Evolutionary conservation across 2,797 vertebrate species (phyloP).

Genomic region (Cercopithecus hamlyni): DNA sequence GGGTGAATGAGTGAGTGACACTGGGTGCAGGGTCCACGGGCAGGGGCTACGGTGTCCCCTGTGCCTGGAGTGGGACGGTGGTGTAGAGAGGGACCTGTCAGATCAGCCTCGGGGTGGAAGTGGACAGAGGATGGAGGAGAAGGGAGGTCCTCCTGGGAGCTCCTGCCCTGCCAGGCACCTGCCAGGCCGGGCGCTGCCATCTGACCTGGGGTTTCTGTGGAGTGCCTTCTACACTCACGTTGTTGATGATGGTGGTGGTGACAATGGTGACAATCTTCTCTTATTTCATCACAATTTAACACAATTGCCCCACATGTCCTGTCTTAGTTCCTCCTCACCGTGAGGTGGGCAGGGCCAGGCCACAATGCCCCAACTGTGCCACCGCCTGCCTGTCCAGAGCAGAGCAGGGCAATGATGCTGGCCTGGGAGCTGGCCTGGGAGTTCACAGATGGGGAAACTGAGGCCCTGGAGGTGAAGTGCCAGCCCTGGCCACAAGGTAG

Average conservation of each 20-base stretch:
- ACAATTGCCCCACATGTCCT: fast-evolving
- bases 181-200: fast-evolving
- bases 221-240: fast-evolving
- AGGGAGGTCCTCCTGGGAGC: background rate
- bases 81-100: background rate
- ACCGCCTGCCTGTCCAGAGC: background rate
- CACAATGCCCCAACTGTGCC: background rate
- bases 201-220: fast-evolving
- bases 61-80: background rate
- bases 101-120: background rate
- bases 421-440: background rate
- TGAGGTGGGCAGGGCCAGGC: background rate
- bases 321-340: background rate
- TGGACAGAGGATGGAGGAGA: background rate
- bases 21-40: fast-evolving
- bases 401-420: background rate
- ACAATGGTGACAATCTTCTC: background rate
- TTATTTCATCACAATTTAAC: background rate
- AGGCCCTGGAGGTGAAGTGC: background rate
- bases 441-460: background rate
- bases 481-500: background rate
- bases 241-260: background rate
- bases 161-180: too few relatives aligned
- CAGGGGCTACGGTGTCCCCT: fast-evolving
- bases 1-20: slow-evolving; percentile 60